Base-by-base conservation (phyloP, 1,140 invertebrate genomes). In the Heliconius nattereri region DNA sequence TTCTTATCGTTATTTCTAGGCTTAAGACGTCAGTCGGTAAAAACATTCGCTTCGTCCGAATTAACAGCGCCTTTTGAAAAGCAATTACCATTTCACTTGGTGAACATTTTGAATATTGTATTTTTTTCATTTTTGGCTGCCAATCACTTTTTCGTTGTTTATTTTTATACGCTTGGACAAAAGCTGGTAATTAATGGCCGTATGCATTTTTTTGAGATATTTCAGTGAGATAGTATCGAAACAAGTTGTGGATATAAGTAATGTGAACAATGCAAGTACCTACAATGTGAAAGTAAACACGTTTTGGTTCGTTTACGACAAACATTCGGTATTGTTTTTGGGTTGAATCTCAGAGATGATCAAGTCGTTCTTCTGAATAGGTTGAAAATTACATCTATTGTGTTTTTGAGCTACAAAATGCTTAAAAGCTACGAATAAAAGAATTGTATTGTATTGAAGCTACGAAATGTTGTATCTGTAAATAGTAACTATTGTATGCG, bases 221-320 rank as follows among this genome's bases (percentile, higher is more conserved):
- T 76, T 72, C 72, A 66, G 70, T 78, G 54, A 45, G 79, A 80
- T 80, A 71, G 71, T 7, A 77, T 77, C 54, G 40, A 40, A 77
- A 80, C 79, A 45, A 75, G 79, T 76, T 54, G 79, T 76, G 75
- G 75, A 73, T 80, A 80, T 77, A 71, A 80, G 75, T 77, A 77
- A 80, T 77, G 75, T 80, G 70, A 76, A 76, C 78, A 72, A 77
- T 77, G 76, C 70, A 75, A 54, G 32, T 35, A 35, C 32, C 32
- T 20, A n/a, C 79, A 71, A 80, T 77, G 79, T 80, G 79, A 80
- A 80, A 80, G 79, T 73, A 66, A 77, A 77, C 79, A 77, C 60
- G 79, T 80, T 80, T 73, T 73, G 79, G 75, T 76, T 76, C 29
- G 74, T 73, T 80, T 77, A 77, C 73, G 23, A 70, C 78, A 49